Evolutionary conservation across 2,113 vertebrate genomes (phyloP).

Genomic region (Dendropsophus ebraccatus): DNA sequence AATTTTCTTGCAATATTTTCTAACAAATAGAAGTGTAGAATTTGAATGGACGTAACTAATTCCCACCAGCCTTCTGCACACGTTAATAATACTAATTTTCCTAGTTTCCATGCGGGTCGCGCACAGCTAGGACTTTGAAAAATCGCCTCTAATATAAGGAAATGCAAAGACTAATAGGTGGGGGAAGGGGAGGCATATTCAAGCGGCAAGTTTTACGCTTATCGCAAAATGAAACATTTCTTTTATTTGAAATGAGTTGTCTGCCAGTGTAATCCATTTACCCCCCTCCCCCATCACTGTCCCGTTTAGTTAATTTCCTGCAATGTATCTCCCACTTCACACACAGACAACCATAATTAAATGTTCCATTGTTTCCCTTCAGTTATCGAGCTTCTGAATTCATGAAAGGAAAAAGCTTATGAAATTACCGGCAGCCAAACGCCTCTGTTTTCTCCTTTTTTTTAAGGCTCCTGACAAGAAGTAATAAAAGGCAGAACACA

Average conservation of each 20-base stretch:
- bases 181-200: not conserved
- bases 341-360: constrained; percentile 59
- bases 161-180: constrained; percentile 22
- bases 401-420: constrained; percentile 44
- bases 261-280: constrained; percentile 52
- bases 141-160: constrained; percentile 45
- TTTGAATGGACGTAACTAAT: constrained; percentile 4
- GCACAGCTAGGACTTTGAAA: not conserved
- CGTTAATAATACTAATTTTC: constrained; percentile 9
- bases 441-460: not conserved
- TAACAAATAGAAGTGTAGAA: not conserved
- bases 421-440: constrained; percentile 44
- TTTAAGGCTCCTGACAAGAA: constrained; percentile 34
- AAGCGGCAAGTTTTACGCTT: constrained; percentile 29
- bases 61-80: not conserved
- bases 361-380: constrained; percentile 53
- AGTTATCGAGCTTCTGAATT: constrained; percentile 45
- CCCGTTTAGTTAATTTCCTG: constrained; percentile 57
- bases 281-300: constrained; percentile 47
- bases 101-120: not conserved
- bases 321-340: constrained; percentile 56
- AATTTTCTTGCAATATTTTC: not conserved
- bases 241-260: constrained; percentile 56
- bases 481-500: constrained; percentile 45
- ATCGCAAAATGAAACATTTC: constrained; percentile 51